Conservation (phyloP, 1,140 invertebrate genomes). For the Halesus radiatus region DNA sequence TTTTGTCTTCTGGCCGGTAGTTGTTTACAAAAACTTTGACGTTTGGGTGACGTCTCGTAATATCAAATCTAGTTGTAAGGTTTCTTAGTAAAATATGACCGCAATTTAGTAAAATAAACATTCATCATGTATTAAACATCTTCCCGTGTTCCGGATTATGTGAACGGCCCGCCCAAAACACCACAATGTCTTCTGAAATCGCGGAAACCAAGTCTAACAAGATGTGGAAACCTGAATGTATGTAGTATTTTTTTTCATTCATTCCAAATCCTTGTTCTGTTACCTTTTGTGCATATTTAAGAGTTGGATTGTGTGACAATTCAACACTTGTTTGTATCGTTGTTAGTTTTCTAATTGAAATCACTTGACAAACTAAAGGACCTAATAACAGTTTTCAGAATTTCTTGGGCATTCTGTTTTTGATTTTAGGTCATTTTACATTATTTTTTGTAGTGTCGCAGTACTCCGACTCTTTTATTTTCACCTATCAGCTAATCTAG, state of each 20-base stretch:
- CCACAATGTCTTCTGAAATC: conserved; percentile 39
- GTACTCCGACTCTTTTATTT: too few relatives aligned
- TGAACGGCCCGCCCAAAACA: neutral
- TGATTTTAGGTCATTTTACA: too few relatives aligned
- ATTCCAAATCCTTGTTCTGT: conserved; percentile 6
- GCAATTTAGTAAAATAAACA: conserved; percentile 3
- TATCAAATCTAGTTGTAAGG: neutral
- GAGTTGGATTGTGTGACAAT: neutral
- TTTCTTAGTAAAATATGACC: neutral
- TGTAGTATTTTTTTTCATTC: conserved; percentile 54
- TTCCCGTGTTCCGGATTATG: neutral
- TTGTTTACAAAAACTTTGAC: conserved; percentile 38
- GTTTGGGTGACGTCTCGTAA: conserved; percentile 38
- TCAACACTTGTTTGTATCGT: too few relatives aligned
- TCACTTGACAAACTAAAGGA: too few relatives aligned
- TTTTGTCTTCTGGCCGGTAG: neutral
- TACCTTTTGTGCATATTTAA: conserved; percentile 1
- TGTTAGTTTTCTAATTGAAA: too few relatives aligned
- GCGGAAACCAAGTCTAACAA: conserved; percentile 58
- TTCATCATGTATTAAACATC: conserved; percentile 12
- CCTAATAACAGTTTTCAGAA: too few relatives aligned
- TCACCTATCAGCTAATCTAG: too few relatives aligned
- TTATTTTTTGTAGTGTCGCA: too few relatives aligned
- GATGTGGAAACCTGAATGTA: conserved; percentile 70
- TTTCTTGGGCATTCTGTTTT: too few relatives aligned